Evolutionary conservation across 2,888 invertebrate genomes (phyloP), one percentile per base, ranked within the genome.

Genomic region (Pyralis farinalis): DNA sequence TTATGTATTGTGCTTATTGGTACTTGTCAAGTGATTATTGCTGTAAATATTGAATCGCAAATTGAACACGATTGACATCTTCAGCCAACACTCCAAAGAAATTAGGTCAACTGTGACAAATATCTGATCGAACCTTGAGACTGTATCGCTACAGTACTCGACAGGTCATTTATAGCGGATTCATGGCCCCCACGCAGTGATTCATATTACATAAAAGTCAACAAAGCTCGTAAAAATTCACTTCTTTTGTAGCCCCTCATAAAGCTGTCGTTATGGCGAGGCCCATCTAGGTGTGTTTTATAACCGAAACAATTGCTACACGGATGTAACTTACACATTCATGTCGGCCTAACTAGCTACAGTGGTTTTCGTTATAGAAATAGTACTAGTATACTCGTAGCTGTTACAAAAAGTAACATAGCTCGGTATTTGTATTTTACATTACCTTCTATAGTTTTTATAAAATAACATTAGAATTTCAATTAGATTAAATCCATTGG

Each of bases 131-230:
- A 43, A 53, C 63, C 63, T 63, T 65, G 60, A 44, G 46, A 37
- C 45, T 37, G 35, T 47, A 51, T 54, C 60, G 59, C 56, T 57
- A 55, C 56, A 56, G 51, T 52, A 55, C 54, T 49, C 46, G 52
- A 50, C 55, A 46, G 44, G 37, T 51, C 43, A 49, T 52, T 58
- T 61, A 61, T 65, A 66, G 46, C 44, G 42, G 54, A 45, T 51
- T 60, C 49, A 59, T 55, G 54, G 51, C 51, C 49, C 51, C 55
- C 47, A 47, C n/a, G n/a, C 41, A 46, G 44, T 65, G 55, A 57
- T 66, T 61, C 53, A 62, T 59, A 58, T 62, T 54, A 55, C 58
- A 64, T 67, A 58, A 66, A 68, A 60, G 58, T 64, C 57, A 55
- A 58, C 43, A 33, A 49, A 45, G 54, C 46, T 74, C 68, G 63